Conservation (phyloP, 2,797 vertebrate species). For the Coccyzus lansbergi region DNA sequence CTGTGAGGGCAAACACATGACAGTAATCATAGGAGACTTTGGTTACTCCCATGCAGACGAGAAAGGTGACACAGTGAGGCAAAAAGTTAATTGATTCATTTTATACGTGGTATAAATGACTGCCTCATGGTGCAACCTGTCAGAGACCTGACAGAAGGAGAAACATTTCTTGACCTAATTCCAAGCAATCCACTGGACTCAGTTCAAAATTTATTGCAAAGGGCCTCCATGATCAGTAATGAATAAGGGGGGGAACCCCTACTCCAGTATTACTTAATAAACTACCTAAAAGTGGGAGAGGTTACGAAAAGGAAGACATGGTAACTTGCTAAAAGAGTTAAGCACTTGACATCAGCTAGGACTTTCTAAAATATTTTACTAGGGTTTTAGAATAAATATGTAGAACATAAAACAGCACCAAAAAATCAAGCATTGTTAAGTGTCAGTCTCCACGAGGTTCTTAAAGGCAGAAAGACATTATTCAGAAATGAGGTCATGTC, state of each 20-base stretch:
- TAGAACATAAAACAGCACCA: not conserved
- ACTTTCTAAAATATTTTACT: not conserved
- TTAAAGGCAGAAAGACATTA: not conserved
- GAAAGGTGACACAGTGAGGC: not conserved
- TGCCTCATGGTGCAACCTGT: not conserved
- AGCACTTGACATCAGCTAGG: not conserved
- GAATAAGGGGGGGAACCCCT: accelerated
- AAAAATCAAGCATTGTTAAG: not conserved
- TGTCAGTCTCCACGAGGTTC: not conserved
- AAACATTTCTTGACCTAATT: not conserved
- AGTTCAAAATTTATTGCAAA: not conserved
- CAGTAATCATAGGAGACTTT: not conserved
- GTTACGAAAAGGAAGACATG: not conserved
- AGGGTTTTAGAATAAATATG: not conserved
- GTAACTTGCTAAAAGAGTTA: not conserved
- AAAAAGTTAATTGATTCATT: not conserved
- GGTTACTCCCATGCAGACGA: not conserved
- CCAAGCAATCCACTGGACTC: not conserved
- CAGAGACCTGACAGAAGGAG: not conserved
- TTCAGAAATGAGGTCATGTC: not conserved
- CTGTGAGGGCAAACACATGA: not conserved
- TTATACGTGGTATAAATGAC: not conserved
- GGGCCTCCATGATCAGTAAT: not conserved
- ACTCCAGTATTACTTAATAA: not conserved
- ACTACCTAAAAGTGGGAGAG: not conserved